Conservation (phyloP, 2,888 invertebrate species). For the Ligdia adustata region DNA sequence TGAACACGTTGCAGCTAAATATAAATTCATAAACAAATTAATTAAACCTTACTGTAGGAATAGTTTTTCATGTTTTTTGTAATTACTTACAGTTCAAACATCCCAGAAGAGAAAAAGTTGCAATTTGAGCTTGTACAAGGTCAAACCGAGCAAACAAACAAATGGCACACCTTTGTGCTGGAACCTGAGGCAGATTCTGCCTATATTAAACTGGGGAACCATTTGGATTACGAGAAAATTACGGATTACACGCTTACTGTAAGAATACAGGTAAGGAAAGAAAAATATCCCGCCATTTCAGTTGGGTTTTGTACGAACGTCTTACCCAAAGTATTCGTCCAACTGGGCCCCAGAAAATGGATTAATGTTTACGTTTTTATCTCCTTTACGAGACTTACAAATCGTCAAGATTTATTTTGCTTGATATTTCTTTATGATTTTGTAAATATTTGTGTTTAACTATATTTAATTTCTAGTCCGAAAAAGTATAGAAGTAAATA, state of each 20-base stretch:
- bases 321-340: constrained; percentile 1
- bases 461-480: background rate
- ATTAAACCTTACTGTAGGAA: too few species aligned
- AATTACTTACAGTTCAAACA: constrained; percentile 86
- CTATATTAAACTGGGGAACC: constrained; percentile 89
- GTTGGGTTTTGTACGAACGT: background rate
- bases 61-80: background rate
- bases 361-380: constrained; percentile 10
- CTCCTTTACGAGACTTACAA: constrained; percentile 3
- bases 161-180: constrained; percentile 89
- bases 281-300: constrained; percentile 13
- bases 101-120: constrained; percentile 88
- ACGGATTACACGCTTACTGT: constrained; percentile 93
- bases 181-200: constrained; percentile 88
- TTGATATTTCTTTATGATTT: background rate
- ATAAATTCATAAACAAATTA: too few species aligned
- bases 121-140: constrained; percentile 92
- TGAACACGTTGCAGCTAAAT: too few species aligned
- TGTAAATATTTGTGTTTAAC: background rate
- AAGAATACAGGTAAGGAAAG: constrained; percentile 85
- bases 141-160: constrained; percentile 93
- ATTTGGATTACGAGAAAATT: constrained; percentile 93
- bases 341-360: constrained; percentile 15
- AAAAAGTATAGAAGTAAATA: too few species aligned
- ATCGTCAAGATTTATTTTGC: background rate